Base-by-base conservation (phyloP, 2,797 vertebrate genomes). In the Lutjanus campechanus region DNA sequence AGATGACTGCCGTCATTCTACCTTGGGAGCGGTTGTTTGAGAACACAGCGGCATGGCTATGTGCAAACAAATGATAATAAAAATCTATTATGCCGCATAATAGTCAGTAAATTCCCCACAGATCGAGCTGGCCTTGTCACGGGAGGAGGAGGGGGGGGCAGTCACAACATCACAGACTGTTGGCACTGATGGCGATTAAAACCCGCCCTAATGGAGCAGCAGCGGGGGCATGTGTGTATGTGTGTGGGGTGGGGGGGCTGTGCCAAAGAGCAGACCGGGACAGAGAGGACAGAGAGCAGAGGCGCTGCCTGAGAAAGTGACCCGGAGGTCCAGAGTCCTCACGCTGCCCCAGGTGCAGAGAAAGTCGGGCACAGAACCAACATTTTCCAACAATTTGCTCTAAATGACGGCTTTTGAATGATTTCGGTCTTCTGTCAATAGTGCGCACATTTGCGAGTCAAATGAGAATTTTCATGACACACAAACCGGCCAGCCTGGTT, bases 21-120 rank as follows among this genome's bases (percentile, higher is more conserved):
- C 78, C 82, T 84, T 82, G 74, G 73, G 69, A 89, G 85, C 10
- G 15, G 17, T 60, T 78, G 85, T 91, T 84, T 78, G 76, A 87
- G 66, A 88, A 86, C 76, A 89, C 22, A 61, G 65, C 12, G 69
- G 61, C 9, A 41, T 87, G 51, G 41, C 76, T 49, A 62, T 72
- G 76, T 75, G 73, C 77, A 93, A 91, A 91, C 82, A 85, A 90
- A 89, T 81, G 61, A 91, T 85, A 88, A 88, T 87, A 82, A 85
- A 63, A 89, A 73, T 71, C 82, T 73, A 88, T 92, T 87, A 91
- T 76, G 68, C 53, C 0, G 74, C 41, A 36, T 84, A 89, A 90
- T 82, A 43, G 71, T 73, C 80, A 74, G 80, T 68, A 81, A 88
- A 77, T 54, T 77, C 77, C 77, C 69, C 2, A 0, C 76, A 85